Base-by-base conservation (phyloP, 2,797 vertebrate species). In the Lithobates pipiens region DNA sequence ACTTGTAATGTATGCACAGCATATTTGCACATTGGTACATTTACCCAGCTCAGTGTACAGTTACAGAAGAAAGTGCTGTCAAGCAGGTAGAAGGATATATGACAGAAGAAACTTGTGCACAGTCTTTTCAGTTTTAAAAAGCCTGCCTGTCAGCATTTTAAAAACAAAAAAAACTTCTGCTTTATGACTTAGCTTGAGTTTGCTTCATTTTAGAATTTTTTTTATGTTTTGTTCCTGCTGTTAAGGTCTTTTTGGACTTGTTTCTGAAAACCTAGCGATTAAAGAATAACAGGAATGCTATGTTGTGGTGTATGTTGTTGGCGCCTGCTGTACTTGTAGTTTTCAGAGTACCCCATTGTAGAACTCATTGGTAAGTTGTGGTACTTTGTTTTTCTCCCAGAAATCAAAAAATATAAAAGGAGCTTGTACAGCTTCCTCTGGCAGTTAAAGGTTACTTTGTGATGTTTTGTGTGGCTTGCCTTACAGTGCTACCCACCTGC, bases 181-280 rank as follows among this genome's bases (percentile, higher is more conserved):
- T 9, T 39, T 39, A 39, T 0, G 9, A 39, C 73, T 71, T 72
- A 72, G 67, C 25, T 10, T 73, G 63, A 69, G 13, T 23, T 34
- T 23, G 46, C 77, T 77, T 82, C 10, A 32, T 83, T 83, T 74
- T 79, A 68, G 44, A 0, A 39, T 27, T 57, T 32, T 81, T 42
- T 16, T 21, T 69, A 10, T 32, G 36, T 69, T 82, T 63, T 34
- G 13, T 82, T 70, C 46, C 81, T 77, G 74, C 63, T 72, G 46
- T 11, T 76, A 50, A 76, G 27, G 36, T 72, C 16, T 77, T 15
- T 65, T 21, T 50, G 3, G 18, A 69, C 32, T 15, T 32, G n/a
- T 70, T 74, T 82, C 13, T 76, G 39, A 67, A 16, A 25, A 7
- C 10, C 25, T 50, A 65, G 29, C 54, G 23, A 79, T 39, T 61